Evolutionary conservation across 2,113 vertebrate genomes (phyloP).

Genomic region (Hylia prasina): DNA sequence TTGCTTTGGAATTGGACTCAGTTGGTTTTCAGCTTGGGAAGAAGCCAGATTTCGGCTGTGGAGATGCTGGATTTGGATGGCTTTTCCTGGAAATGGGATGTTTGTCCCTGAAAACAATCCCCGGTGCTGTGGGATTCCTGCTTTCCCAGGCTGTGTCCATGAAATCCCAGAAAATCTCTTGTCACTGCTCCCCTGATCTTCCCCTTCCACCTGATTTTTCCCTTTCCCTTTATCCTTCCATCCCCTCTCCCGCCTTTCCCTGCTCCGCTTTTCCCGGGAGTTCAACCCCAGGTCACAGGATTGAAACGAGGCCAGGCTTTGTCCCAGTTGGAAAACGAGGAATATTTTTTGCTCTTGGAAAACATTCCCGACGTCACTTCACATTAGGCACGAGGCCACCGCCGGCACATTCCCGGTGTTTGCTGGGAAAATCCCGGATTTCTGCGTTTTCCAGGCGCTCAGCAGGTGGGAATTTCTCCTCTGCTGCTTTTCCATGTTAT

Average conservation of each 20-base stretch:
- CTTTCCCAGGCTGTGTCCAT: not conserved
- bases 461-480: not conserved
- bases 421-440: not conserved
- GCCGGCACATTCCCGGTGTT: rapidly evolving
- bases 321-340: not conserved
- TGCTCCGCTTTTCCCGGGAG: not conserved
- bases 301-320: not conserved
- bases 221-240: not conserved
- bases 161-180: not conserved
- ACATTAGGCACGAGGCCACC: rapidly evolving
- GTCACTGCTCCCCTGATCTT: rapidly evolving
- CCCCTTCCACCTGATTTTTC: not conserved
- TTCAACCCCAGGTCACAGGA: not conserved
- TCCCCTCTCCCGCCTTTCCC: not conserved
- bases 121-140: rapidly evolving
- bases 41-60: not conserved
- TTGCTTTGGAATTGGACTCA: not conserved
- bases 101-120: not conserved
- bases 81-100: not conserved
- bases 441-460: not conserved
- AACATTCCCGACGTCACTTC: not conserved
- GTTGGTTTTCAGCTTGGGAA: not conserved
- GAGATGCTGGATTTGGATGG: not conserved
- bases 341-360: not conserved
- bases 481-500: not conserved